Percentiles rank a stretch among this genome's conserved stretches.
phyloP scores from a whole-genome alignment of 2,797 vertebrate genomes.

The Netta rufina region DNA sequence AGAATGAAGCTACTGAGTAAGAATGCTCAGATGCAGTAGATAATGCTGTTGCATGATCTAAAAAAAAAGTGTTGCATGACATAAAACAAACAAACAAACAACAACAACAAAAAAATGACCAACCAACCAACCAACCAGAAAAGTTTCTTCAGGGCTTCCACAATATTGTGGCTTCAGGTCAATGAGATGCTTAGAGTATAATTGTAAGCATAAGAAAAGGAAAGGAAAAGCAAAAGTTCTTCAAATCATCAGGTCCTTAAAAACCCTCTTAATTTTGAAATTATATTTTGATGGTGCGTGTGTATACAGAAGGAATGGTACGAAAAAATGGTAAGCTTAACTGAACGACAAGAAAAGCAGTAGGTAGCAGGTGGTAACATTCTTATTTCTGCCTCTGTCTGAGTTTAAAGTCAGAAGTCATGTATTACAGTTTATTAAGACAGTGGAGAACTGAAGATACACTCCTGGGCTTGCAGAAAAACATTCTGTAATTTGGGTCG shows the following conservation, averaged over 20 bases:
- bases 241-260: background rate
- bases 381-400: background rate
- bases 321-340: background rate
- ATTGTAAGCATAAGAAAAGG: background rate
- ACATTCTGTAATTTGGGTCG: background rate
- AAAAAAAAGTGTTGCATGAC: background rate
- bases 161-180: background rate
- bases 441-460: background rate
- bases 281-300: background rate
- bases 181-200: background rate
- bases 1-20: background rate
- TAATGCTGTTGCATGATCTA: background rate
- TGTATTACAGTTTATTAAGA: constrained; percentile 1
- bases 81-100: background rate
- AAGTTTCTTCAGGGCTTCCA: background rate
- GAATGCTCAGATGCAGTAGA: background rate
- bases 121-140: background rate
- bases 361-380: background rate
- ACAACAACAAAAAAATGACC: background rate
- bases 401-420: background rate
- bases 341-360: background rate
- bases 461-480: background rate
- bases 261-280: background rate
- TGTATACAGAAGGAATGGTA: background rate
- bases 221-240: background rate